phyloP scores from a whole-genome alignment of 2,797 vertebrate species.

The Helicolenus hilgendorfi region DNA sequence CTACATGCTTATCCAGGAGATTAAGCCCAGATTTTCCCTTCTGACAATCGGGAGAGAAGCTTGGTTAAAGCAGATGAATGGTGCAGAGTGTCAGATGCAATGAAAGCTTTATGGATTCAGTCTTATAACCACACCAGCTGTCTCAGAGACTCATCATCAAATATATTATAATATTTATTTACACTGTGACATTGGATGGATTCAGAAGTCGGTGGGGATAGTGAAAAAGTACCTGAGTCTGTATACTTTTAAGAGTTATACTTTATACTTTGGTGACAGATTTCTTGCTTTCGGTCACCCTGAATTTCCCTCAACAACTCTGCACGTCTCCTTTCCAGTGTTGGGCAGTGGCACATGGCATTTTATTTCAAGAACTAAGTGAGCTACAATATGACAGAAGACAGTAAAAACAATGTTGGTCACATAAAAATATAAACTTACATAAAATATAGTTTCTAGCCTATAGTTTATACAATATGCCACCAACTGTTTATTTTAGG shows the following conservation, averaged over 20 bases:
- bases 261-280: not conserved
- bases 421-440: too few relatives aligned
- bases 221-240: not conserved
- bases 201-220: not conserved
- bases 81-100: constrained; percentile 21
- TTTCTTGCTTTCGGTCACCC: not conserved
- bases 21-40: constrained; percentile 11
- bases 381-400: too few relatives aligned
- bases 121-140: constrained; percentile 30
- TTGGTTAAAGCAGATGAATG: constrained; percentile 9
- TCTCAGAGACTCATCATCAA: constrained; percentile 5
- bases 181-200: not conserved
- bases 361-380: too few relatives aligned
- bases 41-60: not conserved
- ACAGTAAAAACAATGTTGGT: too few relatives aligned
- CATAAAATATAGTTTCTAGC: too few relatives aligned
- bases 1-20: constrained; percentile 15
- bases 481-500: too few relatives aligned
- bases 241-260: not conserved
- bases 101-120: constrained; percentile 17
- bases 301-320: not conserved
- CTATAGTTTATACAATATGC: too few relatives aligned
- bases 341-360: not conserved
- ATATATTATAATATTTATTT: constrained; percentile 27
- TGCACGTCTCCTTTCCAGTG: not conserved